Conservation (phyloP, 1,140 invertebrate species). For the Drosophila takahashii region DNA sequence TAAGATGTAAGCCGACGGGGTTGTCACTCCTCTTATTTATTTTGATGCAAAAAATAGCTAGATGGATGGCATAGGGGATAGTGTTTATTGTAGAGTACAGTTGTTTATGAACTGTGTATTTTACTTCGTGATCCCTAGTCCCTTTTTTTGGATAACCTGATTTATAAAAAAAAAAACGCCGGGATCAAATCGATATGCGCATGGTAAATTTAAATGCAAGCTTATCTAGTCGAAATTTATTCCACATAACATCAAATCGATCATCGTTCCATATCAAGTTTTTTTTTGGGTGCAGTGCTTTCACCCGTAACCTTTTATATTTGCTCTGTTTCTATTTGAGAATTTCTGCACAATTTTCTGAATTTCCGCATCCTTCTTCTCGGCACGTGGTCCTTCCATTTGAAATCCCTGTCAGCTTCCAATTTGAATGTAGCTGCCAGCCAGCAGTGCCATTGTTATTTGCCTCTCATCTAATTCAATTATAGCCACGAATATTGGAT, state of each 20-base stretch:
- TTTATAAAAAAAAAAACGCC: too few relatives aligned
- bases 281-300: too few relatives aligned
- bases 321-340: background rate
- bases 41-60: background rate
- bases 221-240: too few relatives aligned
- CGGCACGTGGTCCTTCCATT: constrained; percentile 4
- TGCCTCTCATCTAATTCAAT: constrained; percentile 48
- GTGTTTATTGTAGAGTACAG: background rate
- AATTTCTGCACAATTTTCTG: background rate
- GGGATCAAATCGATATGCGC: too few relatives aligned
- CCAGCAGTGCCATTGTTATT: constrained; percentile 41
- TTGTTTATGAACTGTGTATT: background rate
- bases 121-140: too few relatives aligned
- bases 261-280: too few relatives aligned
- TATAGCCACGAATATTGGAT: constrained; percentile 56
- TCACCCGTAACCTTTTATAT: background rate
- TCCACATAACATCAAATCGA: too few relatives aligned
- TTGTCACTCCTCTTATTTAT: background rate
- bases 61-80: background rate
- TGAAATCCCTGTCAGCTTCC: constrained; percentile 29
- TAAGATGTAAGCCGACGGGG: background rate
- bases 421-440: constrained; percentile 47
- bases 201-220: too few relatives aligned
- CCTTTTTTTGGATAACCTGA: too few relatives aligned
- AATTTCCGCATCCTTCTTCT: background rate